These are phyloP conservation scores for Acanthacorydalis orientalis DNA, from an alignment of 2,888 invertebrate species.

Conservation along the genomic window DNA sequence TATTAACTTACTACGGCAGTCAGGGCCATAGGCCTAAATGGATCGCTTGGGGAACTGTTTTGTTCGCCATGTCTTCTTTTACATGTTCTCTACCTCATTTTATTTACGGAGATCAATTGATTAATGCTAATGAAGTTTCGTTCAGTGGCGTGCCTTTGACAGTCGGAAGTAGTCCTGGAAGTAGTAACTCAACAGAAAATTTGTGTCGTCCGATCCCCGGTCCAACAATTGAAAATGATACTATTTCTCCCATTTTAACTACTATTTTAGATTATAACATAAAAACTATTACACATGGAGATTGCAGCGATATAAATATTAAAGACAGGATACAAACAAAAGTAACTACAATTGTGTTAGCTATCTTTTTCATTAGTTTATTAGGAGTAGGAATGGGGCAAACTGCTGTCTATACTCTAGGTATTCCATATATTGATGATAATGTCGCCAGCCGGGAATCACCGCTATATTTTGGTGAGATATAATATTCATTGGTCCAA, in stretches of 20 bases:
- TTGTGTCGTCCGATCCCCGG: conserved; percentile 20
- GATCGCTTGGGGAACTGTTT: conserved; percentile 85
- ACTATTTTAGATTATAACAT: neutral
- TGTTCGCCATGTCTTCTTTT: conserved; percentile 72
- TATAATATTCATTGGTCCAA: neutral
- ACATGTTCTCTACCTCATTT: conserved; percentile 79
- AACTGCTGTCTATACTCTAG: conserved; percentile 81
- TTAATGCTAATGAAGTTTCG: conserved; percentile 32
- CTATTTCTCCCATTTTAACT: conserved; percentile 10
- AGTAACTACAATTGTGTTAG: conserved; percentile 65
- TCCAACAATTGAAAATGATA: conserved; percentile 8
- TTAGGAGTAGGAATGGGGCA: conserved; percentile 83
- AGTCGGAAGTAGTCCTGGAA: conserved; percentile 11
- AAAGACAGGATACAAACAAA: conserved; percentile 54
- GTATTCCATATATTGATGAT: conserved; percentile 87
- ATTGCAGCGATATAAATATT: conserved; percentile 42
- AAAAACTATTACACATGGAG: conserved; percentile 8
- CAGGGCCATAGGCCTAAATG: conserved; percentile 84
- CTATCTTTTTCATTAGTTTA: conserved; percentile 75
- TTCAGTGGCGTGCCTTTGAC: conserved; percentile 20
- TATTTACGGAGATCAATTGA: conserved; percentile 60
- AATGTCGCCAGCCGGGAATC: conserved; percentile 85
- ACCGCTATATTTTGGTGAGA: conserved; percentile 77
- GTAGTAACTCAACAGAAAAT: conserved; percentile 17
- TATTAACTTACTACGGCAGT: conserved; percentile 79